Base-by-base conservation (phyloP, 2,797 vertebrate species). In the Sphaeramia orbicularis region DNA sequence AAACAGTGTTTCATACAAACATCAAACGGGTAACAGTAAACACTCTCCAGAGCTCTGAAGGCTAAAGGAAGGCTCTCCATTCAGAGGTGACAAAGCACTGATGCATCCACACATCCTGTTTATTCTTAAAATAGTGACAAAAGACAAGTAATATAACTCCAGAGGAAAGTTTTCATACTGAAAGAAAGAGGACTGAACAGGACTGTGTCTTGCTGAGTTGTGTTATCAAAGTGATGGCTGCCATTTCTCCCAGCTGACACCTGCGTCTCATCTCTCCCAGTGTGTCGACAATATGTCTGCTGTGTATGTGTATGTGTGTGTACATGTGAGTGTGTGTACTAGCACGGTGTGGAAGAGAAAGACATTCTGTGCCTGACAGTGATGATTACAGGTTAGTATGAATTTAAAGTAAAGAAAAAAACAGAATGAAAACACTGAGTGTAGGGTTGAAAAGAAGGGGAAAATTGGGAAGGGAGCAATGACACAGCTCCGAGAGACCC, bases 321-420 rank as follows among this genome's bases (percentile, higher is more conserved):
- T n/a, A 6, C 7, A 6, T 13, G 21, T 11, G 49, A 27, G 1
- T 52, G 73, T 56, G 69, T 44, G 15, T 7, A 7, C 38, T 1
- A 2, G 21, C 40, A 11, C 36, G 16, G 80, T 13, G 57, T 43
- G 65, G n/a, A 42, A 59, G 50, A 53, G 68, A 66, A 66, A 58
- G 68, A 58, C 57, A 56, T 54, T 61, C 65, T 60, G 65, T 32
- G 63, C 7, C 66, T 66, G 70, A 75, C 65, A 36, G 75, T 2
- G 75, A 85, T 78, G 82, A 88, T 86, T 81, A 54, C 65, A 73
- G 80, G 75, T 59, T 69, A 66, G 57, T 72, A 69, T 54, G 60
- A 73, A 60, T 52, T 48, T 64, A 48, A 66, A 84, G 61, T 65
- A 37, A 48, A 19, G 24, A 63, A 55, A 56, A 73, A 24, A 24